Base-by-base conservation (phyloP, 2,113 vertebrate genomes). In the Nerophis lumbriciformis region DNA sequence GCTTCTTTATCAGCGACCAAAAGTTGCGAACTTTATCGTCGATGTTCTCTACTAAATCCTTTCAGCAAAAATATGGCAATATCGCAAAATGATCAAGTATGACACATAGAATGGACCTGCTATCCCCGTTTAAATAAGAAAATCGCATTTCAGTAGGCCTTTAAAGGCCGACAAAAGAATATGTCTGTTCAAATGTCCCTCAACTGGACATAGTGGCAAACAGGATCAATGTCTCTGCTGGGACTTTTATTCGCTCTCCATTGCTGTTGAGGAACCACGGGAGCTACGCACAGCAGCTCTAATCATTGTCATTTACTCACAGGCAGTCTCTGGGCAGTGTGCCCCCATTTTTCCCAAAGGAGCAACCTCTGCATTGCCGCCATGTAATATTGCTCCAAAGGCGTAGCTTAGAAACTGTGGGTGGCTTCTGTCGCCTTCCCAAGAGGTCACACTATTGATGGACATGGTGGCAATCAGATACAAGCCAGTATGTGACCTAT, bases 301-400 rank as follows among this genome's bases (percentile, higher is more conserved):
- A 81, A 83, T 84, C 75, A 80, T 68, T 66, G 59, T 77, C 77
- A 79, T 72, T 79, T 71, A 81, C 68, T 72, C 75, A 73, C 67
- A 70, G 39, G 42, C 47, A 48, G 68, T 74, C 56, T 81, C 62
- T 72, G 11, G 39, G 54, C 49, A 59, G 28, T 49, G 71, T 44
- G 61, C 55, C 61, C 73, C 58, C 53, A 70, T 81, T 67, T 63
- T 65, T 68, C 67, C 52, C 8, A 0, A n/a, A 65, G 76, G 72
- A 71, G 57, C 63, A 16, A 57, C 53, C 63, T 64, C 45, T 39
- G 57, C 42, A 67, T 51, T 53, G 69, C 56, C 71, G 72, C 70
- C 63, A 47, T 55, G 61, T 58, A 48, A 68, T 58, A 65, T 68
- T 60, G 61, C 61, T 0, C 53, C 65, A 61, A 57, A 66, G 57